Conservation (phyloP, 2,888 invertebrate species). For the Polyommatus iphigenia region DNA sequence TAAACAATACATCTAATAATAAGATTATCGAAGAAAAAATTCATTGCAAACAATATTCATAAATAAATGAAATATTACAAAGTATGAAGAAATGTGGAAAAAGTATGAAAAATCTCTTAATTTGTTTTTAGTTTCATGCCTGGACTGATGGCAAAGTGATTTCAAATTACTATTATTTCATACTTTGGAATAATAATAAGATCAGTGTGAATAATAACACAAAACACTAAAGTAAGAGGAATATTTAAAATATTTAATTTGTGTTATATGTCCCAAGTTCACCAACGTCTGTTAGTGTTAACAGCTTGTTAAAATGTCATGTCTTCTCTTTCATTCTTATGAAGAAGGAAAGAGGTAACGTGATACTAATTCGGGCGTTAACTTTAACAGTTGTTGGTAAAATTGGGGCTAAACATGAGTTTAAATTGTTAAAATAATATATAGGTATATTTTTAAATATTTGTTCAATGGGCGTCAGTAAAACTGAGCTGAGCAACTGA, state of each 20-base stretch:
- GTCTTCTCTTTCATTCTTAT: no score
- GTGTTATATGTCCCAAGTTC: not conserved
- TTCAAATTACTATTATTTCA: not conserved
- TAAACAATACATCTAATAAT: not conserved
- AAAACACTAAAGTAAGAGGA: not conserved
- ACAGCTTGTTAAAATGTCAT: no score
- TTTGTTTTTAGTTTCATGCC: not conserved
- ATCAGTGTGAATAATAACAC: not conserved
- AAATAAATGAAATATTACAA: not conserved
- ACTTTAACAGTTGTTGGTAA: no score
- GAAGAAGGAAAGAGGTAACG: no score
- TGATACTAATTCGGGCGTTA: no score
- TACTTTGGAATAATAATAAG: not conserved
- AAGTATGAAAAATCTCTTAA: not conserved
- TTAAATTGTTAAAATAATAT: not conserved
- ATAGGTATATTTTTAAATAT: not conserved
- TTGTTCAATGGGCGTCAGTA: not conserved
- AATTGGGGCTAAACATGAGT: no score
- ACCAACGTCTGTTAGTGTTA: no score
- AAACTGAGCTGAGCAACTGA: not conserved
- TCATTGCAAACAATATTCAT: not conserved
- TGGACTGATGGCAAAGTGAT: not conserved
- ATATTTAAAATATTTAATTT: not conserved
- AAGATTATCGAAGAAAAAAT: not conserved
- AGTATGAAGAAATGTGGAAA: not conserved